phyloP scores from a whole-genome alignment of 1,140 invertebrate species.

The Nymphalis io region DNA sequence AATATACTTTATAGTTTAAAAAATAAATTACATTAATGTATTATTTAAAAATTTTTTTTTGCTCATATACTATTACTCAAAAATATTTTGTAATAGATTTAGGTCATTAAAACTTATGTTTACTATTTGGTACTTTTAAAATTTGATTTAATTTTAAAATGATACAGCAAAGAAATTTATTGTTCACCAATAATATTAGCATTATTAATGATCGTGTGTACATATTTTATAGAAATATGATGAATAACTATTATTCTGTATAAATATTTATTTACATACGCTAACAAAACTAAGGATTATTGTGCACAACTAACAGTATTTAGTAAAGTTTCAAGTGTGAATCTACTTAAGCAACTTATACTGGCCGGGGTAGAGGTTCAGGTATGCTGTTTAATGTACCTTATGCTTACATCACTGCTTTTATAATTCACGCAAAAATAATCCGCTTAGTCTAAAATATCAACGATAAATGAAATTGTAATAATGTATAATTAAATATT shows the following conservation, averaged over 20 bases:
- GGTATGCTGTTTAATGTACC: constrained; percentile 56
- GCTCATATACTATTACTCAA: too few relatives aligned
- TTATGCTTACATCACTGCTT: constrained; percentile 42
- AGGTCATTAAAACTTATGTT: too few relatives aligned
- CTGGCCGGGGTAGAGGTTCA: constrained; percentile 49
- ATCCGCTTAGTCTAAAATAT: constrained; percentile 40
- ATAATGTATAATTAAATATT: constrained; percentile 20
- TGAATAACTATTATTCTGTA: neutral
- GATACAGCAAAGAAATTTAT: too few relatives aligned
- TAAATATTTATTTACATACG: neutral
- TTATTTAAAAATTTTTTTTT: too few relatives aligned
- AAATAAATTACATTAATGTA: too few relatives aligned
- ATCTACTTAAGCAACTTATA: constrained; percentile 42
- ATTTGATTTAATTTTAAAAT: too few relatives aligned
- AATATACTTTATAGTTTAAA: neutral
- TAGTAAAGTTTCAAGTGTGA: constrained; percentile 36
- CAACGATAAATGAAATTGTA: constrained; percentile 17
- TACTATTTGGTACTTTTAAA: too few relatives aligned
- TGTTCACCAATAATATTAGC: too few relatives aligned
- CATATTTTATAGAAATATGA: neutral
- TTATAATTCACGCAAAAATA: constrained; percentile 45
- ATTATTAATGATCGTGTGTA: neutral
- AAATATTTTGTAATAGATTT: too few relatives aligned
- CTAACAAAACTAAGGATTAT: constrained; percentile 15
- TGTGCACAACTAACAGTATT: constrained; percentile 54